Base-by-base conservation (phyloP, 2,888 invertebrate species). In the Hydriomena furcata region DNA sequence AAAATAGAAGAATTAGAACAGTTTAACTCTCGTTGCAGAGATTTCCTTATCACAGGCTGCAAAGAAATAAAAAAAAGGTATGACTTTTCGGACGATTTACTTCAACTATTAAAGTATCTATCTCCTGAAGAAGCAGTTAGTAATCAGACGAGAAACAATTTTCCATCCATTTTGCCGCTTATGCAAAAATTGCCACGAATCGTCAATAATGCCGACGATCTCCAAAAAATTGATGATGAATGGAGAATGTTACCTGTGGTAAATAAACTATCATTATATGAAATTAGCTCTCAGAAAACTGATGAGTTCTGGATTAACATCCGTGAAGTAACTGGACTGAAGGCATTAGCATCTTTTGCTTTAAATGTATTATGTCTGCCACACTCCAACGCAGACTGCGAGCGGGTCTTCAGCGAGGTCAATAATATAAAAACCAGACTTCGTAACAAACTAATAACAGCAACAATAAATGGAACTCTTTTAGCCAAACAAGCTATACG, bases 71-170 rank as follows among this genome's bases (percentile, higher is more conserved):
- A 11, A 7, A 58, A 54, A 8, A 7, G 58, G 7, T 52, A 54
- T 49, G 43, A 55, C 35, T 49, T 56, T 34, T 44, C 38, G 8
- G 11, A 45, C 17, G 23, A 34, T 20, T 30, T 55, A 41, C 47
- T 55, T 28, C 37, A 20, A 28, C 37, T 47, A 3, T 23, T 58
- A 10, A 52, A 52, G 40, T 50, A 50, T 47, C 13, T 50, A 8
- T 41, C 38, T 17, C 58, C 49, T 11, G 38, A 43, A 27, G 43
- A 37, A 38, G 49, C 49, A 11, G 12, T 44, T 2, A 35, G 8
- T 17, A 6, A 44, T 17, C 2, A 35, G 1, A 30, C 30, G 1
- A 40, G 44, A 24, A 35, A 50, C 1, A 5, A 8, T 20, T 28
- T 12, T 1, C 44, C 50, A 10, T 50, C 50, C 5, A 28, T 50